Evolutionary conservation across 1,140 invertebrate genomes (phyloP), one percentile per base, ranked within the genome.

Genomic region (Plectus sambesii): DNA sequence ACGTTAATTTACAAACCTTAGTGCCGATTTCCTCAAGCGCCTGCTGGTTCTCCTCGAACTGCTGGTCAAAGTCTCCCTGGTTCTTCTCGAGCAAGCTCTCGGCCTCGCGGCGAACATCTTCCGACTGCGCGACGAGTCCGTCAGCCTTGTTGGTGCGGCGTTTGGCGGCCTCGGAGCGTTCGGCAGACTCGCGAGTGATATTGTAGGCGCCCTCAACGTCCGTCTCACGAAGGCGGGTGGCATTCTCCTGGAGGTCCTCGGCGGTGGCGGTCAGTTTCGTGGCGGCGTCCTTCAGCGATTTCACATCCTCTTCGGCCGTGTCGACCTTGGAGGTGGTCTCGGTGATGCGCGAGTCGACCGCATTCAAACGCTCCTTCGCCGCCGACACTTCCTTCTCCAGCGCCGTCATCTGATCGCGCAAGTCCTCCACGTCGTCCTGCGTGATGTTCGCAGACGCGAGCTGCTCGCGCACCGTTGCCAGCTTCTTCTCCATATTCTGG

Each of bases 171-270:
- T 47, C 25, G 1, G 64, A 59, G 9, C 57, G 56, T 43, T 40
- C 47, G n/a, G 42, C 58, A 12, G 49, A 38, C 43, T 64, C 63
- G 29, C 47, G 42, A 2, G 69, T 58, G 9, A 68, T 55, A 24
- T 67, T 69, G 33, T 63, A 69, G 27, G 64, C 64, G 45, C 64
- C 64, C 42, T 59, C 45, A 53, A 61, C 60, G 49, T 67, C 66
- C 3, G 59, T 49, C 27, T 56, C 43, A 20, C 67, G 62, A 42
- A 67, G 60, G 47, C 52, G 38, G 22, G 46, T 62, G 5, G 64
- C 58, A 35, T 58, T 58, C 24, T 47, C 44, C 15, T 49, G 58
- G 37, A 69, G 37, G 19, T 66, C 44, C 38, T 68, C 51, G 3
- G 63, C 55, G 24, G 53, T 29, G 12, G 56, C 42, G 1, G 47